Evolutionary conservation across 92 coral and sea anemone species (phyloP).

Genomic region (Parazoanthus swiftii): DNA sequence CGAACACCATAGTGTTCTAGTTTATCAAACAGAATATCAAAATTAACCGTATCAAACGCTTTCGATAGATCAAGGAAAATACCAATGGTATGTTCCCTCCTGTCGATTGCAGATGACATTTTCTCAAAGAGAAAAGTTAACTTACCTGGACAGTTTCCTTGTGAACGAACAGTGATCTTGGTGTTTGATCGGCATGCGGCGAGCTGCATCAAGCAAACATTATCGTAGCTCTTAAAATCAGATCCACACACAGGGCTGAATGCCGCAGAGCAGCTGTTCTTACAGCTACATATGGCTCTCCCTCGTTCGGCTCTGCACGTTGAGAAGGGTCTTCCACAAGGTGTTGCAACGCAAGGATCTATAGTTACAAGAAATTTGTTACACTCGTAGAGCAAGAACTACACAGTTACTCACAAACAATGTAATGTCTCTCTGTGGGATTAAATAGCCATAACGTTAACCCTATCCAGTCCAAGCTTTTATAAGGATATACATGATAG

Average conservation of each 20-base stretch:
- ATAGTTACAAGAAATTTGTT: neutral
- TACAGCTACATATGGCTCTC: conserved; percentile 2
- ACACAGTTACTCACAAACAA: neutral
- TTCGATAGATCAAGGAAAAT: too few species aligned
- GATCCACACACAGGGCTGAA: conserved; percentile 33
- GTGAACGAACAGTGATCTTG: conserved; percentile 15
- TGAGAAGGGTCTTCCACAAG: conserved; percentile 23
- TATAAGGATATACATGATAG: too few species aligned
- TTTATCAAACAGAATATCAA: too few species aligned
- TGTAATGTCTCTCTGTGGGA: neutral
- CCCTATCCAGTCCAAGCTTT: too few species aligned
- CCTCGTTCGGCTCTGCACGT: conserved; percentile 29
- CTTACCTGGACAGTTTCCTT: conserved; percentile 21
- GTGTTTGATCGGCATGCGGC: conserved; percentile 5
- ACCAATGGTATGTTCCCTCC: too few species aligned
- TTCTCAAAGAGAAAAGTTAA: too few species aligned
- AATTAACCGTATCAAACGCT: too few species aligned
- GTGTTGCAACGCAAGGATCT: conserved; percentile 32
- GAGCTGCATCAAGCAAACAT: neutral
- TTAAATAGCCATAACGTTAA: neutral
- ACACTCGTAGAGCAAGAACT: neutral
- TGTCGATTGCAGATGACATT: too few species aligned
- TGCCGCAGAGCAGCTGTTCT: neutral
- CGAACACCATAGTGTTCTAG: too few species aligned
- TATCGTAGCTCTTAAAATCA: conserved; percentile 27